Conservation (phyloP, 2,888 invertebrate genomes). For the Hemithea aestivaria region DNA sequence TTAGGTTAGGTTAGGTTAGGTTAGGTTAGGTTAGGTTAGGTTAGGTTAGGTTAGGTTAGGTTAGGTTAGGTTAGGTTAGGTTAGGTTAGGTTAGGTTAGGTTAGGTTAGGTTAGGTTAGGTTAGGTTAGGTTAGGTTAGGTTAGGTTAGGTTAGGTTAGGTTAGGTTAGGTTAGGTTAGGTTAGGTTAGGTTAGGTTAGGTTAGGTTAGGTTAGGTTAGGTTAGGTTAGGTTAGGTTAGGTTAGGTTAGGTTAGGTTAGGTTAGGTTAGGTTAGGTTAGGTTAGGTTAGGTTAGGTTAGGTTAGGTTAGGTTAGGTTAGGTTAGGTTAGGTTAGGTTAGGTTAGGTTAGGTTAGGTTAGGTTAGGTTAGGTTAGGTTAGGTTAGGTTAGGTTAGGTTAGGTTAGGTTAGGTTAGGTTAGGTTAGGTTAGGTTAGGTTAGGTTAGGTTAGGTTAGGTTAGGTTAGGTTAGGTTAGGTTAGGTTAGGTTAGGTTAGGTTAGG, state of each 20-base stretch:
- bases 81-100: slow-evolving; percentile 19
- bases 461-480: slow-evolving; percentile 22
- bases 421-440: slow-evolving; percentile 22
- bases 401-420: slow-evolving; percentile 18
- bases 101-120: slow-evolving; percentile 14
- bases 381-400: slow-evolving; percentile 22
- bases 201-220: slow-evolving; percentile 12
- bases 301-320: slow-evolving; percentile 20
- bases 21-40: slow-evolving; percentile 18
- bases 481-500: slow-evolving; percentile 22
- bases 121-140: slow-evolving; percentile 13
- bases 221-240: slow-evolving; percentile 12
- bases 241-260: slow-evolving; percentile 9
- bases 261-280: slow-evolving; percentile 13
- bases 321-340: slow-evolving; percentile 20
- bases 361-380: slow-evolving; percentile 23
- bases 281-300: slow-evolving; percentile 16
- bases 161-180: slow-evolving; percentile 13
- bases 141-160: slow-evolving; percentile 10
- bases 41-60: slow-evolving; percentile 18
- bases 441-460: slow-evolving; percentile 21
- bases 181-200: slow-evolving; percentile 14
- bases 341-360: slow-evolving; percentile 23
- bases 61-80: slow-evolving; percentile 16
- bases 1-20: slow-evolving; percentile 19